Percentiles rank a stretch among this genome's conserved stretches.
Conservation (phyloP, 2,888 invertebrate genomes). For the Eupithecia dodoneata region DNA sequence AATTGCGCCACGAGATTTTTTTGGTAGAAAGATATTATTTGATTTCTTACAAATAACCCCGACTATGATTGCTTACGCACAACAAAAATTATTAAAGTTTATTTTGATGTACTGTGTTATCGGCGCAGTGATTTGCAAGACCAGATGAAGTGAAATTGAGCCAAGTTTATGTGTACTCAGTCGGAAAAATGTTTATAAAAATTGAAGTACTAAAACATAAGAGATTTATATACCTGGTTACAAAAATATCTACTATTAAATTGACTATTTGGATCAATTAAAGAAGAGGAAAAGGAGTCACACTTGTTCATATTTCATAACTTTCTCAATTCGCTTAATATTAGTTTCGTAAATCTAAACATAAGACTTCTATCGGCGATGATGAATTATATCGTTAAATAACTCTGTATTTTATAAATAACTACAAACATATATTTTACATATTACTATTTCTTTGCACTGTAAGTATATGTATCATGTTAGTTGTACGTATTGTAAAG, state of each 20-base stretch:
- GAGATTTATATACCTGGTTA: slow-evolving; percentile 30
- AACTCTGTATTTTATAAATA: slow-evolving; percentile 42
- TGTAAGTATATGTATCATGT: slow-evolving; percentile 42
- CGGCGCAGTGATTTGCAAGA: background rate
- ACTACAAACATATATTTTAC: slow-evolving; percentile 43
- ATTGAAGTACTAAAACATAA: slow-evolving; percentile 11
- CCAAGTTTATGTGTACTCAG: background rate
- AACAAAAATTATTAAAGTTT: background rate
- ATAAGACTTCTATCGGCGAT: slow-evolving; percentile 46
- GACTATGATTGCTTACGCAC: too few relatives aligned
- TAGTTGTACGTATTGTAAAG: slow-evolving; percentile 58
- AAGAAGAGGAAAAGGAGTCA: slow-evolving; percentile 29
- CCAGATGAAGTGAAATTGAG: background rate
- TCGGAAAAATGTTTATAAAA: slow-evolving; percentile 1
- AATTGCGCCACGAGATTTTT: too few relatives aligned
- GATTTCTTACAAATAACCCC: too few relatives aligned
- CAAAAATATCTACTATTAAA: slow-evolving; percentile 37
- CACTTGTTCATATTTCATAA: slow-evolving; percentile 31
- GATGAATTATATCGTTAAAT: slow-evolving; percentile 37
- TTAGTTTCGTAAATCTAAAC: slow-evolving; percentile 41
- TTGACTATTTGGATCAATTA: slow-evolving; percentile 37
- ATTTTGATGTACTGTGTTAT: background rate
- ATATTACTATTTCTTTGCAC: slow-evolving; percentile 31
- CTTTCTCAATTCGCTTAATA: slow-evolving; percentile 36
- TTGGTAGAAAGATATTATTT: too few relatives aligned